Evolutionary conservation across 2,797 vertebrate genomes (phyloP).

Genomic region (Emys orbicularis): DNA sequence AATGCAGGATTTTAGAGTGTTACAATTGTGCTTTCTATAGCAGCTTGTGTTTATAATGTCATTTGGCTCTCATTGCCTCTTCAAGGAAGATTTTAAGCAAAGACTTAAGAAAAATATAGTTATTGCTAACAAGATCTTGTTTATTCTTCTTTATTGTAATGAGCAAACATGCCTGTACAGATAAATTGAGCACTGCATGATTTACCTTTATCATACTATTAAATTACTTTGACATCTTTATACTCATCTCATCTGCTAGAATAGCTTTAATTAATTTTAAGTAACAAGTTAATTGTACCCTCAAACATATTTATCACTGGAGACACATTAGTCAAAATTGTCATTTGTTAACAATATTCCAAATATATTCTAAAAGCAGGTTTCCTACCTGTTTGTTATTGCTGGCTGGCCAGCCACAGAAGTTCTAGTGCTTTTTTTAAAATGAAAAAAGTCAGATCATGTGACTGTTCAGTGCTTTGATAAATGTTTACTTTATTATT

Average conservation of each 20-base stretch:
- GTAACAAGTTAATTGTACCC: constrained; percentile 50
- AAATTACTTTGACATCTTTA: constrained; percentile 47
- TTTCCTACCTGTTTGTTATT: not conserved
- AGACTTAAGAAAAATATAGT: not conserved
- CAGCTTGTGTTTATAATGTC: not conserved
- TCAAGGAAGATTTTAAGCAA: not conserved
- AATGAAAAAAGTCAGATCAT: not conserved
- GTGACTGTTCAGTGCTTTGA: not conserved
- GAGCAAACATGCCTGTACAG: not conserved
- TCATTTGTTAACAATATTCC: constrained; percentile 25
- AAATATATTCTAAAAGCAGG: not conserved
- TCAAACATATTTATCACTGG: constrained; percentile 55
- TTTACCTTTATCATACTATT: constrained; percentile 26
- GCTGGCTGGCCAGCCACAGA: not conserved
- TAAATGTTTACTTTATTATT: not conserved
- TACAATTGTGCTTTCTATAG: not conserved
- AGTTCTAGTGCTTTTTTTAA: not conserved
- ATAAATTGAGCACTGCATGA: not conserved
- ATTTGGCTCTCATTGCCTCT: not conserved
- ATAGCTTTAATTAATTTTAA: constrained; percentile 65
- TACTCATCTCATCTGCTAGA: constrained; percentile 35
- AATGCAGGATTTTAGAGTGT: not conserved
- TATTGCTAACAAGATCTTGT: not conserved
- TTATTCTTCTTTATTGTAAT: constrained; percentile 13
- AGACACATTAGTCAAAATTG: constrained; percentile 27